Conservation (phyloP, 2,113 vertebrate genomes). For the human (Homo sapiens) region GRCh38 chr4:101514001-101514500, state of each 20-base stretch:
- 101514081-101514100: slow-evolving; percentile 67
- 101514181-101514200: slow-evolving; percentile 28
- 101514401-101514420: neutral
- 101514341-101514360: slow-evolving; percentile 6
- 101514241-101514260: neutral
- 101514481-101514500: neutral
- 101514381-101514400: neutral
- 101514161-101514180: neutral
- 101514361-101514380: neutral
- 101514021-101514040: slow-evolving; percentile 57
- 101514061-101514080: slow-evolving; percentile 61
- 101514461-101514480: neutral
- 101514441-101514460: neutral
- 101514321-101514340: neutral
- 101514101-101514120: slow-evolving; percentile 61
- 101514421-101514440: neutral
- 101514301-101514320: neutral
- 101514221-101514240: neutral
- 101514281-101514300: slow-evolving; percentile 22
- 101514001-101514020: slow-evolving; percentile 41
- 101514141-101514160: slow-evolving; percentile 57
- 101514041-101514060: slow-evolving; percentile 58
- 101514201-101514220: slow-evolving; percentile 34
- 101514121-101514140: slow-evolving; percentile 58
- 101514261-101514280: neutral